Evolutionary conservation across 2,113 vertebrate genomes (phyloP).

Genomic region (Cisticola juncidis): DNA sequence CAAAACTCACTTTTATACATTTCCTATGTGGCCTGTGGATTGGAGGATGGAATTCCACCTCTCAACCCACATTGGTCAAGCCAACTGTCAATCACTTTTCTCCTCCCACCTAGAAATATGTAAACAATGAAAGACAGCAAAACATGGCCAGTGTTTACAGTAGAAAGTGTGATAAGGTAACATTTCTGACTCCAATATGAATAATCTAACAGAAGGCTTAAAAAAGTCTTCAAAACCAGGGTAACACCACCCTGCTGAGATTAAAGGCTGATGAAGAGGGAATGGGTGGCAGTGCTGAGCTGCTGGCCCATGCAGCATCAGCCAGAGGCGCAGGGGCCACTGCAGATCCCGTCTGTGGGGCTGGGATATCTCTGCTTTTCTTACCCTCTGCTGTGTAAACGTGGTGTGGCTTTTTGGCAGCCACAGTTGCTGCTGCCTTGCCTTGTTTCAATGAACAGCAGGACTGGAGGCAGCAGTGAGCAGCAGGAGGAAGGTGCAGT

Average conservation of each 20-base stretch:
- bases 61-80: too few relatives aligned
- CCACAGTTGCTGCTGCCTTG: neutral
- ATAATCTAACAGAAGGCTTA: too few relatives aligned
- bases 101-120: too few relatives aligned
- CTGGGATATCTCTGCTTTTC: neutral
- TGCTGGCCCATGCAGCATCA: neutral
- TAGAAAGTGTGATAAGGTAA: too few relatives aligned
- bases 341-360: neutral
- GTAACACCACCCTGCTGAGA: accelerated
- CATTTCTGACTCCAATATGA: too few relatives aligned
- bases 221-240: too few relatives aligned
- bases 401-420: accelerated
- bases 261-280: neutral
- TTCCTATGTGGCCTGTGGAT: too few relatives aligned
- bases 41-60: too few relatives aligned
- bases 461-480: neutral
- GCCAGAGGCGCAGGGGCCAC: neutral
- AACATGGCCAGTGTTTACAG: too few relatives aligned
- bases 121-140: too few relatives aligned
- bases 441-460: neutral
- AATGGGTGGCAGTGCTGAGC: neutral
- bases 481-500: neutral
- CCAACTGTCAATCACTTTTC: too few relatives aligned
- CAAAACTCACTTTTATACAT: too few relatives aligned
- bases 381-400: neutral